Evolutionary conservation across 2,113 vertebrate species (phyloP).

Genomic region (Gallinago undulata): DNA sequence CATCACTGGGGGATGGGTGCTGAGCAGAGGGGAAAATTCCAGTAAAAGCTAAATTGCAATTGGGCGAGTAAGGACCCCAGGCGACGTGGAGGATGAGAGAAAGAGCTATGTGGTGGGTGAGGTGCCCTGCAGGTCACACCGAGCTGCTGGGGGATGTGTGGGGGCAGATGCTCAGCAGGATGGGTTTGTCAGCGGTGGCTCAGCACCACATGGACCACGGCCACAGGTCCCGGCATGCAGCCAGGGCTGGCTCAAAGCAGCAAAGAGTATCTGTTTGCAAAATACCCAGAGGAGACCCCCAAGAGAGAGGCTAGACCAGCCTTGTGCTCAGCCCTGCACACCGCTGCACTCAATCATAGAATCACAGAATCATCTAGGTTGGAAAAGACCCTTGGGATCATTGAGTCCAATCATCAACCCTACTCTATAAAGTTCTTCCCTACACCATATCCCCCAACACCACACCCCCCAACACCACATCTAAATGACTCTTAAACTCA

Average conservation of each 20-base stretch:
- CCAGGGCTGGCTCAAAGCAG: neutral
- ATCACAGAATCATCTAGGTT: no score
- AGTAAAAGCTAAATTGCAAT: neutral
- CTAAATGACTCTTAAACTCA: no score
- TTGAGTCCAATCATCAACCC: no score
- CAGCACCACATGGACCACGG: neutral
- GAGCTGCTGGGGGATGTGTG: neutral
- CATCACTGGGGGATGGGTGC: accelerated
- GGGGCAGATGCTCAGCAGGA: neutral
- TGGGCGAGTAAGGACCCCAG: neutral
- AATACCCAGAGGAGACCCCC: neutral
- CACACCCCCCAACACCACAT: no score
- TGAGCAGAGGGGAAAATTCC: neutral
- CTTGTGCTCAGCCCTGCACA: neutral
- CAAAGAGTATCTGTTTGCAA: constrained; percentile 6
- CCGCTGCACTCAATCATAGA: neutral
- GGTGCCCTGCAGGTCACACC: neutral
- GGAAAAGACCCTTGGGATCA: no score
- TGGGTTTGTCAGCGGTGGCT: neutral
- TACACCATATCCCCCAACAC: no score
- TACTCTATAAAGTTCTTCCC: no score
- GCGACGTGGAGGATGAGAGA: accelerated
- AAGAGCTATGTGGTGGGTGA: neutral
- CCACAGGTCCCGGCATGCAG: neutral
- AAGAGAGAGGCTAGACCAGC: neutral